Percentiles rank a stretch among this genome's conserved stretches.
Conservation (phyloP, 2,888 invertebrate species). For the Chorisops tibialis region DNA sequence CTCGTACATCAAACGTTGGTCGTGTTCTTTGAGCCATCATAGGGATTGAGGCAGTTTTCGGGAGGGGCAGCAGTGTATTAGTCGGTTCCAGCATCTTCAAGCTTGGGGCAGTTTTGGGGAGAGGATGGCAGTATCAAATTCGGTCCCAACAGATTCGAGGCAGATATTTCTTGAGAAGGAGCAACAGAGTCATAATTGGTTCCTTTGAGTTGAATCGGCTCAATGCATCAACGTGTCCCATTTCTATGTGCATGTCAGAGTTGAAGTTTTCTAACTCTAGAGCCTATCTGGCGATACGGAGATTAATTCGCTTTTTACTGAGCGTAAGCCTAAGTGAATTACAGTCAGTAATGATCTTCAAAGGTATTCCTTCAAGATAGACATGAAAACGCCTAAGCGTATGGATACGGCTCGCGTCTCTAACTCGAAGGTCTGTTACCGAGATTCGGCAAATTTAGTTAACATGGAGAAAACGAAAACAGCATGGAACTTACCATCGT, state of each 20-base stretch:
- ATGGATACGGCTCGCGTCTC: constrained; percentile 40
- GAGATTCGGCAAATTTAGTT: constrained; percentile 36
- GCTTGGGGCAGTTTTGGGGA: too few relatives aligned
- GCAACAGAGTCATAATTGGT: too few relatives aligned
- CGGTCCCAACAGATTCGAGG: too few relatives aligned
- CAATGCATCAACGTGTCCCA: constrained; percentile 40
- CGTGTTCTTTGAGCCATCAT: constrained; percentile 25
- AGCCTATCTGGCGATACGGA: constrained; percentile 32
- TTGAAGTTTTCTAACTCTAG: too few relatives aligned
- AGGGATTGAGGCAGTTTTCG: constrained; percentile 11
- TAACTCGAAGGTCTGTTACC: constrained; percentile 42
- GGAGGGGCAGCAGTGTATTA: too few relatives aligned
- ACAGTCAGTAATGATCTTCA: constrained; percentile 41
- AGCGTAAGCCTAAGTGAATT: constrained; percentile 33
- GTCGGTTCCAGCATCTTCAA: too few relatives aligned
- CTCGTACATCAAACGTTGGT: too few relatives aligned
- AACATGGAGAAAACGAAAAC: constrained; percentile 39
- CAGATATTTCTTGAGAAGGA: too few relatives aligned
- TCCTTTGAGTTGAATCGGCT: too few relatives aligned
- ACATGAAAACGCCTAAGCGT: constrained; percentile 37
- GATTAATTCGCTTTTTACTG: constrained; percentile 33
- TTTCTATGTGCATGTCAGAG: constrained; percentile 31
- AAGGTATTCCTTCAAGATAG: constrained; percentile 37
- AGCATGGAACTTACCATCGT: constrained; percentile 37
- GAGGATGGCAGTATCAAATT: too few relatives aligned